Evolutionary conservation across 2,888 invertebrate genomes (phyloP).

Genomic region (Thymelicus acteon): DNA sequence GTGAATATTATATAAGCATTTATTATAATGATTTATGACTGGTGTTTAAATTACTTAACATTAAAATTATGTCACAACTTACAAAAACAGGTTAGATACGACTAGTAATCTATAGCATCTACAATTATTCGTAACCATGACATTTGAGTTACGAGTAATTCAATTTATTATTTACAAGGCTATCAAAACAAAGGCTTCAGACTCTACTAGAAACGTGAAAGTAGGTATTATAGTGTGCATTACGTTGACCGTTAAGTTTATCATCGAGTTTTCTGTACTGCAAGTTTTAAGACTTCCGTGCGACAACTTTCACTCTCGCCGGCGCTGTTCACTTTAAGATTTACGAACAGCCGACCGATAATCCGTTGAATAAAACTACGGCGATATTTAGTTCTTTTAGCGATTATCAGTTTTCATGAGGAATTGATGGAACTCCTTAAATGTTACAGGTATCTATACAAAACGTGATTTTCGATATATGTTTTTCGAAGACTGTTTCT

Average conservation of each 20-base stretch:
- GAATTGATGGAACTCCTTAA: not conserved
- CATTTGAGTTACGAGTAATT: not conserved
- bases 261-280: conserved; percentile 19
- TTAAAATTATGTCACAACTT: too few relatives aligned
- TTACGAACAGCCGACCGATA: conserved; percentile 12
- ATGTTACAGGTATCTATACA: not conserved
- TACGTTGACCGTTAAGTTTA: conserved; percentile 26
- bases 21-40: too few relatives aligned
- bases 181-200: conserved; percentile 2
- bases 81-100: too few relatives aligned
- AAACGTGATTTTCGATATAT: too few relatives aligned
- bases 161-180: not conserved
- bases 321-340: conserved; percentile 8
- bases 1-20: too few relatives aligned
- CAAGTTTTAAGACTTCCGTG: conserved; percentile 1
- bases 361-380: not conserved
- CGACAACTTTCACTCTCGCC: conserved; percentile 29
- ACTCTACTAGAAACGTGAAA: conserved; percentile 14
- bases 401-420: too few relatives aligned
- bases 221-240: conserved; percentile 17
- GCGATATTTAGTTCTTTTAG: not conserved
- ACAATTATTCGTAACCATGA: not conserved
- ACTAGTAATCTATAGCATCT: not conserved
- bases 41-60: too few relatives aligned
- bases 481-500: not conserved